Conservation (phyloP, 2,888 invertebrate genomes). For the Lepeophtheirus nordmannii region DNA sequence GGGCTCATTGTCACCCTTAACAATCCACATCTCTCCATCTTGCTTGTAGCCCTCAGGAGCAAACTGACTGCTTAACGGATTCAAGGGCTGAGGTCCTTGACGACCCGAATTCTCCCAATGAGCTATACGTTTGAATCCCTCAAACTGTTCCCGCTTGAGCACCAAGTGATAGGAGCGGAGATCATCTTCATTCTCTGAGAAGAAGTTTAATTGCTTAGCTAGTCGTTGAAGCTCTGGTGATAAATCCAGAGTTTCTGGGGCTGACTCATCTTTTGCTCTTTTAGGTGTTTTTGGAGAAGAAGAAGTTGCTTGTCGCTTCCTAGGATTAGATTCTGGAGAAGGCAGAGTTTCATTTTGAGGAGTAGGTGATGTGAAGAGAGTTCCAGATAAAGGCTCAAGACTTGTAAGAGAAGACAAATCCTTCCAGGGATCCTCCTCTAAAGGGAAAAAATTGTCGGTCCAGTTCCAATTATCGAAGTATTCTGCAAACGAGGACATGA, state of each 20-base stretch:
- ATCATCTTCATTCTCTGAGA: background rate
- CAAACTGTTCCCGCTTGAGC: background rate
- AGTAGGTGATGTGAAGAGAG: background rate
- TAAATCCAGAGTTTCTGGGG: background rate
- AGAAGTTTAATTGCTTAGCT: background rate
- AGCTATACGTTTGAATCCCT: background rate
- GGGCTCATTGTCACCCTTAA: background rate
- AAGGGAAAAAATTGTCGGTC: background rate
- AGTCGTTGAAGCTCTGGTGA: conserved; percentile 7
- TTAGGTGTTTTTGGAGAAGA: background rate
- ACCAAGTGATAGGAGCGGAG: background rate
- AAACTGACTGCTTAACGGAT: background rate
- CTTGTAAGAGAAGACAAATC: background rate
- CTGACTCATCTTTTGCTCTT: background rate
- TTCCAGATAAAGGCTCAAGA: background rate
- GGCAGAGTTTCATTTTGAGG: background rate
- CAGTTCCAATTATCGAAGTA: background rate
- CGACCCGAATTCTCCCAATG: background rate
- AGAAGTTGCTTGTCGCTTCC: background rate
- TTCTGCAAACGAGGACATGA: background rate
- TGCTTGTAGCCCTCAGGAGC: background rate
- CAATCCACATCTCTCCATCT: background rate
- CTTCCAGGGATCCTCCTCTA: background rate
- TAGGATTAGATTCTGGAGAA: background rate
- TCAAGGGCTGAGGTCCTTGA: background rate